These are phyloP conservation scores for Rattus norvegicus DNA, from an alignment of 2,113 vertebrate species.

Conservation along the genomic window GRCr8 NC_086037.1:5404001-5404500, in stretches of 20 bases:
- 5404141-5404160: conserved; percentile 31
- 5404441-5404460: neutral
- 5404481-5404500: neutral
- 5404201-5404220: neutral
- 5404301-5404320: neutral
- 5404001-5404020: conserved; percentile 64
- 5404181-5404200: neutral
- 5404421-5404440: neutral
- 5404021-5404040: conserved; percentile 55
- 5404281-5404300: neutral
- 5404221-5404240: neutral
- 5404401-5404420: neutral
- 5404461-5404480: neutral
- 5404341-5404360: neutral
- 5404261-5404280: neutral
- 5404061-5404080: conserved; percentile 6
- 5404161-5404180: neutral
- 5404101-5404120: conserved; percentile 62
- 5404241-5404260: neutral
- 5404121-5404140: neutral
- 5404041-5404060: conserved; percentile 21
- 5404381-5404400: neutral
- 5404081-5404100: conserved; percentile 10
- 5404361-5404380: neutral
- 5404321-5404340: neutral